phyloP scores from a whole-genome alignment of 2,888 invertebrate genomes.

The Itoplectis maculator region DNA sequence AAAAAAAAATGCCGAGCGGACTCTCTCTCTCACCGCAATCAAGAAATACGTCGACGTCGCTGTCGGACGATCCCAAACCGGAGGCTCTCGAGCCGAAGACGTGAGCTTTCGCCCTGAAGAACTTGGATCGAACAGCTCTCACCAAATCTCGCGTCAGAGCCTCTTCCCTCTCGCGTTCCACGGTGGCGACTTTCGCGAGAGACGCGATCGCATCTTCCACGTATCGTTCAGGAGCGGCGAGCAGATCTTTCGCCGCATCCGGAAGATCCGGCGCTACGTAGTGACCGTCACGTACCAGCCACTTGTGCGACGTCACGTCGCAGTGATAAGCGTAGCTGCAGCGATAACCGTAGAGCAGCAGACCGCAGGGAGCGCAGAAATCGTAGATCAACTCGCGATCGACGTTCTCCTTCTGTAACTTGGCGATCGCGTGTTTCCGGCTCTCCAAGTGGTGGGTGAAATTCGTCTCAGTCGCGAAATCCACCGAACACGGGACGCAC shows the following conservation, averaged over 20 bases:
- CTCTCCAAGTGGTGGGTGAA: slow-evolving; percentile 54
- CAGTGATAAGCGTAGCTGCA: slow-evolving; percentile 58
- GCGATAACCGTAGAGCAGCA: slow-evolving; percentile 65
- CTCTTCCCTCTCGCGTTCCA: slow-evolving; percentile 48
- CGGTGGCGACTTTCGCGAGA: slow-evolving; percentile 63
- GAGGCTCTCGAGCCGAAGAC: slow-evolving; percentile 88
- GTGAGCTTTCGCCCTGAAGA: slow-evolving; percentile 82
- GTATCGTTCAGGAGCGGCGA: slow-evolving; percentile 59
- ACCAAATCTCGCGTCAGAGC: slow-evolving; percentile 70
- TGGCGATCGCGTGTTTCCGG: background rate
- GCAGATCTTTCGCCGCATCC: slow-evolving; percentile 29
- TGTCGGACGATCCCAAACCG: slow-evolving; percentile 84
- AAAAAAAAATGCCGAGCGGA: too few relatives aligned
- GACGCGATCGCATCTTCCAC: slow-evolving; percentile 59
- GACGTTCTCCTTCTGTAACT: background rate
- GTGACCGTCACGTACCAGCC: slow-evolving; percentile 26
- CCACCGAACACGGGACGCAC: slow-evolving; percentile 52
- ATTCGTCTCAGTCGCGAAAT: background rate
- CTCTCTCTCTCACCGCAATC: slow-evolving; percentile 79
- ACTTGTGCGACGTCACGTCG: slow-evolving; percentile 51
- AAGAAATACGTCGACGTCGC: slow-evolving; percentile 80
- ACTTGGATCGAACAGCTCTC: slow-evolving; percentile 64
- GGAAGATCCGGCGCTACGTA: slow-evolving; percentile 32
- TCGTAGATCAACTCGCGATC: slow-evolving; percentile 48
- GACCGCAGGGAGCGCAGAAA: slow-evolving; percentile 63